Base-by-base conservation (phyloP, 2,797 vertebrate species). In the Adelosebastes latens region DNA sequence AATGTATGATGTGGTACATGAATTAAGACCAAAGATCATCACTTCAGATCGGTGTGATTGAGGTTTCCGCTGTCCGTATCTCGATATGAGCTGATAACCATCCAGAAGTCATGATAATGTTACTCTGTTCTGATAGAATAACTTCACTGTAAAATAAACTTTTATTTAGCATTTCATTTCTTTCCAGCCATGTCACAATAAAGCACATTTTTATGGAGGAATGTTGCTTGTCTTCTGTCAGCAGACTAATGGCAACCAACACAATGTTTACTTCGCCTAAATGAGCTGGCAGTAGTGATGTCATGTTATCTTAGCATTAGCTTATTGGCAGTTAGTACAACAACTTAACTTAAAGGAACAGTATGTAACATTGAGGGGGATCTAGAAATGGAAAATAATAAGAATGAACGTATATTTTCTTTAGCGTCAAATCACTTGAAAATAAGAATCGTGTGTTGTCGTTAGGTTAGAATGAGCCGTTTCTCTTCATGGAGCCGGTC, bases 161-260 rank as follows among this genome's bases (percentile, higher is more conserved):
- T 70, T 58, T 83, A 85, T 82, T 89, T 89, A 88, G 72, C 71
- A 31, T n/a, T 86, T 75, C 63, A 82, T 85, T 88, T 93, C 84
- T 78, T 92, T 89, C 69, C 58, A 89, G 78, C 89, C 62, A 67
- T 88, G 79, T 93, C 89, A 91, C 89, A 96, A 95, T 96, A 96
- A 96, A 96, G 94, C 94, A 95, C 93, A 93, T 95, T 94, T 95
- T 92, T 93, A 90, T 85, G 69, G 85, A 77, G 55, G 56, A 55
- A 27, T 80, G 46, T 75, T 65, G 72, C 46, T 74, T 64, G 79
- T 91, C 72, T 83, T 87, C 61, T 88, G 73, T 89, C 56, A 20
- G 36, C 68, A 46, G 29, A 73, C 25, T 61, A 36, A 52, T 20
- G 4, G 20, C 10, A 31, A 49, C 29, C 6, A 56, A 12, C 5